Conservation (phyloP, 2,113 vertebrate species). For the Myotis davidii region DNA sequence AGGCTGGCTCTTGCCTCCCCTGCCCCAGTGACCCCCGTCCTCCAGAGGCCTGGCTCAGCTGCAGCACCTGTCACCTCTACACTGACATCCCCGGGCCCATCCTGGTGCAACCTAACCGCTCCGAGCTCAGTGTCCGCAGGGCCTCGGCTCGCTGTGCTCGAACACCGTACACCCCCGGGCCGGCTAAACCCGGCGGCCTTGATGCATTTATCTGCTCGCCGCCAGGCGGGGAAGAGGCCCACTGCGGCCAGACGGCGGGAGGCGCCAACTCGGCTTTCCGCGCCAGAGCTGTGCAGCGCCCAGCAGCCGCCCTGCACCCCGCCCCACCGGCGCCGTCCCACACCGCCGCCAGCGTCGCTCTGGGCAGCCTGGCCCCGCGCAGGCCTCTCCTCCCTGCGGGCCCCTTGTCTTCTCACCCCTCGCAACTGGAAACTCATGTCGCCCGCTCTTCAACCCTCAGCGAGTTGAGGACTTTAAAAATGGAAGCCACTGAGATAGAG, state of each 20-base stretch:
- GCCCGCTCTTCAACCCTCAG: not conserved
- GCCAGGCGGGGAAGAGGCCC: constrained; percentile 26
- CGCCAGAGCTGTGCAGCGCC: not conserved
- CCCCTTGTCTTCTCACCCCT: constrained; percentile 57
- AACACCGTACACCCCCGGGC: not conserved
- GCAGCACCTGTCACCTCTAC: constrained; percentile 29
- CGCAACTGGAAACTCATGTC: constrained; percentile 75
- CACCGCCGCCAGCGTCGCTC: not conserved
- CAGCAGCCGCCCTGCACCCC: not conserved
- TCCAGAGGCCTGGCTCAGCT: not conserved
- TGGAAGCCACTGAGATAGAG: not conserved
- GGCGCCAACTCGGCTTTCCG: not conserved
- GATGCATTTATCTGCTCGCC: not conserved
- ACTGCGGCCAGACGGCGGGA: not conserved
- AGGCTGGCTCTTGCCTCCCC: not conserved
- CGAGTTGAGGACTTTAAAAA: not conserved
- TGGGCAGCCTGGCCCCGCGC: too few species aligned
- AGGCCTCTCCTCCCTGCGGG: not conserved
- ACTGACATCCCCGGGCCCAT: not conserved
- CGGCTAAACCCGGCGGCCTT: constrained; percentile 18
- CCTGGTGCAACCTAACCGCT: not conserved
- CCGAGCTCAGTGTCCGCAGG: not conserved
- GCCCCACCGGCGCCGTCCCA: not conserved
- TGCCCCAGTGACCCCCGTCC: not conserved
- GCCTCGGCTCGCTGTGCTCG: not conserved